Percentiles rank a stretch among this genome's conserved stretches.
Evolutionary conservation across 2,113 vertebrate genomes (phyloP).

Genomic region (Varanus komodoensis): DNA sequence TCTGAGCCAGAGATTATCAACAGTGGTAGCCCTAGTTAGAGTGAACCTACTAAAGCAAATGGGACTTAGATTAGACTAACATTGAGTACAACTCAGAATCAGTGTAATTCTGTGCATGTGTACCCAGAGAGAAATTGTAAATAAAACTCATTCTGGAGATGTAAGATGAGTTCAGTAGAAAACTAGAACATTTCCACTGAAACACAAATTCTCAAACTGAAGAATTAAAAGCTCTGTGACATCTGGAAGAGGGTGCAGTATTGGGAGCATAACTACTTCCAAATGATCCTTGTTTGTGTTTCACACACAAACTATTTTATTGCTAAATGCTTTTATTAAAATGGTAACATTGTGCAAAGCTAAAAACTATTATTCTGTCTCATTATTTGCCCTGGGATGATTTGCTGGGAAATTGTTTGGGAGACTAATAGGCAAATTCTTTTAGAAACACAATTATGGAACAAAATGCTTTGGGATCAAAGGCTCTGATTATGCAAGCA

Average conservation of each 20-base stretch:
- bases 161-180: neutral
- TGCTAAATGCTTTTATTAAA: neutral
- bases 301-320: neutral
- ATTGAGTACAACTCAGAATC: too few species aligned
- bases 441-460: neutral
- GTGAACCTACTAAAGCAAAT: too few species aligned
- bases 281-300: neutral
- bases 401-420: neutral
- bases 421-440: neutral
- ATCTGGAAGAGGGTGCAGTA: neutral
- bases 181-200: neutral
- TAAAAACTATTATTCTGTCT: neutral
- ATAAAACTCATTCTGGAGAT: neutral
- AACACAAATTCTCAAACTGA: neutral
- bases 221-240: neutral
- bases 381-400: neutral
- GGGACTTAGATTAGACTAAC: too few species aligned
- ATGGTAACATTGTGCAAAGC: neutral
- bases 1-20: too few species aligned
- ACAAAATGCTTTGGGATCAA: neutral
- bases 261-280: neutral
- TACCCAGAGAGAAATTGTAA: neutral
- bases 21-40: too few species aligned
- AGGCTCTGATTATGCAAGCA: neutral
- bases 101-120: too few species aligned